A percentile compares a stretch with the other conserved stretches of the same genome.
phyloP scores from a whole-genome alignment of 2,888 invertebrate genomes.

The Plebejus melissa region DNA sequence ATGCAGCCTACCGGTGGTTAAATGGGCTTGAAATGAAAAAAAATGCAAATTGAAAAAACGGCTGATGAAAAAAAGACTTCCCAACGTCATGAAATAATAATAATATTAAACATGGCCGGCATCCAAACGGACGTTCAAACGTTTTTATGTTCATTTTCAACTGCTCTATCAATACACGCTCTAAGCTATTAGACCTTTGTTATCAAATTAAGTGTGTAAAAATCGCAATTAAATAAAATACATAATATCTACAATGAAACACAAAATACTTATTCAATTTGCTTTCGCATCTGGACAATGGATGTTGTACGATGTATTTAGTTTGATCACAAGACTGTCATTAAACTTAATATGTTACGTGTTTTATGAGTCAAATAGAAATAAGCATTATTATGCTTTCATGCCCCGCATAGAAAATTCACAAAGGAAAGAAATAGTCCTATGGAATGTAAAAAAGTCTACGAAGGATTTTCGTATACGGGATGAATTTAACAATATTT shows the following conservation, averaged over 20 bases:
- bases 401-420: neutral
- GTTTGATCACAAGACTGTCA: slow-evolving; percentile 40
- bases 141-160: too few species aligned
- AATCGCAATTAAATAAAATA: neutral
- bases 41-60: too few species aligned
- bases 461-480: neutral
- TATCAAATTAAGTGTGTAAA: neutral
- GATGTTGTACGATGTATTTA: slow-evolving; percentile 38
- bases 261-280: neutral
- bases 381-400: neutral
- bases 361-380: slow-evolving; percentile 11
- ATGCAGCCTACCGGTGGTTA: too few species aligned
- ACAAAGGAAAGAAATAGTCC: neutral
- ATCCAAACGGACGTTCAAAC: too few species aligned
- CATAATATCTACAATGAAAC: neutral
- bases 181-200: neutral
- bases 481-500: too few species aligned
- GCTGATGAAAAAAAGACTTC: too few species aligned
- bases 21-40: too few species aligned
- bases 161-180: too few species aligned
- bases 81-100: too few species aligned
- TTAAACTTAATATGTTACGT: slow-evolving; percentile 36
- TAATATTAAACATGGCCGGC: too few species aligned
- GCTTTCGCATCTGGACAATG: slow-evolving; percentile 17
- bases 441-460: neutral